Evolutionary conservation across 92 coral and sea anemone genomes (phyloP), one percentile per base, ranked within the genome.

Genomic region (Heteractis magnifica): DNA sequence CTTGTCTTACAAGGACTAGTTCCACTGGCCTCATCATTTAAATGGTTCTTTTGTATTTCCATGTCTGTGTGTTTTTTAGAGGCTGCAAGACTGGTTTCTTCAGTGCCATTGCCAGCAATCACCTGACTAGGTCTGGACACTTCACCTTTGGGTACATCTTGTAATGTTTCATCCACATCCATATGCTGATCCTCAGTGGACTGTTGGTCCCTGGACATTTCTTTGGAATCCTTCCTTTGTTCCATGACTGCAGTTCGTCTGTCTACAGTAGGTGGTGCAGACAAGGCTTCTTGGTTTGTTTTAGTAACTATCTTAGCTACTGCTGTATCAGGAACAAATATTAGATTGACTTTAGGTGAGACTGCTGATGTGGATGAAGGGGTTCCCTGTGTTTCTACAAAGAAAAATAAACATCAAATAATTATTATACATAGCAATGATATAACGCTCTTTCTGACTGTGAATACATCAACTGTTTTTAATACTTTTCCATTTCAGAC

Each of bases 251-350:
- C 51, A 15, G 58, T 15, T 65, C 87, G 56, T 65, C 58, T 77
- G 76, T 84, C 81, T 23, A 9, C 60, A 23, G 58, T 50, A 48
- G 34, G 60, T 50, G 34, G 10, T 13, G 44, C 14, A 10, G 75
- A 41, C 10, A 18, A 6, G 14, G 76, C 14, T 52, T 23, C 71
- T 12, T 56, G 76, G 18, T 18, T 76, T 13, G 65, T 62, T 84
- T 84, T 76, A 3, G 90, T 88, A 18, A 91, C 90, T 50, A 91
- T 85, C 85, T 91, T 85, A 16, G 56, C 87, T 23, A 91, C 92
- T 51, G 88, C 94, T 52, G 85, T 76, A 71, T 91, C 94, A 73
- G 91, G 92, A 34, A 91, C 88, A 85, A 91, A 91, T 18, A 90
- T 91, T 6, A 91, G 87, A 41, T 71, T 82, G 23, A 90, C 94